Conservation (phyloP, 2,888 invertebrate genomes). For the Dryocosmus kuriphilus region DNA sequence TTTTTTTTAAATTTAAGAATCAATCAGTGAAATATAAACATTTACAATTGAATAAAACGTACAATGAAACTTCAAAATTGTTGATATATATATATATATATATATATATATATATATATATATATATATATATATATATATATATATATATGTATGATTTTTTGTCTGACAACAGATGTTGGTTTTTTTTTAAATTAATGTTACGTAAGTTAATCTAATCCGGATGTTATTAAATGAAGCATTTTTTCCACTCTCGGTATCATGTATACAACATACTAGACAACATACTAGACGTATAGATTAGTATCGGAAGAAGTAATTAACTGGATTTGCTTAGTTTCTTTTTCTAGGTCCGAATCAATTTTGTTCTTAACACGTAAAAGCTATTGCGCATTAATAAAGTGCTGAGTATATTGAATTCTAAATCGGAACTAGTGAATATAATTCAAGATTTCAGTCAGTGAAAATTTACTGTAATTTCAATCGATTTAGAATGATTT, state of each 20-base stretch:
- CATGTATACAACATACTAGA: not conserved
- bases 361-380: constrained; percentile 22
- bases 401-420: not conserved
- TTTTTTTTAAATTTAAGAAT: not conserved
- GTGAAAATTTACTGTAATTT: no score
- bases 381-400: not conserved
- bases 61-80: not conserved
- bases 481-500: no score
- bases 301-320: not conserved
- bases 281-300: not conserved
- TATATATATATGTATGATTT: not conserved
- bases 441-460: not conserved
- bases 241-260: not conserved
- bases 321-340: constrained; percentile 4
- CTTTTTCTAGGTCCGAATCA: not conserved
- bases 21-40: not conserved
- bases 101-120: not conserved
- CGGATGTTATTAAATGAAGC: not conserved
- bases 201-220: not conserved
- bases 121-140: not conserved
- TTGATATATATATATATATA: not conserved
- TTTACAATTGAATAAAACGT: not conserved
- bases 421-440: not conserved
- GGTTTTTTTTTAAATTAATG: not conserved
- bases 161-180: not conserved